Percentiles rank a stretch among this genome's conserved stretches.
Evolutionary conservation across 2,888 invertebrate species (phyloP).

Genomic region (Amphipoea lucens): DNA sequence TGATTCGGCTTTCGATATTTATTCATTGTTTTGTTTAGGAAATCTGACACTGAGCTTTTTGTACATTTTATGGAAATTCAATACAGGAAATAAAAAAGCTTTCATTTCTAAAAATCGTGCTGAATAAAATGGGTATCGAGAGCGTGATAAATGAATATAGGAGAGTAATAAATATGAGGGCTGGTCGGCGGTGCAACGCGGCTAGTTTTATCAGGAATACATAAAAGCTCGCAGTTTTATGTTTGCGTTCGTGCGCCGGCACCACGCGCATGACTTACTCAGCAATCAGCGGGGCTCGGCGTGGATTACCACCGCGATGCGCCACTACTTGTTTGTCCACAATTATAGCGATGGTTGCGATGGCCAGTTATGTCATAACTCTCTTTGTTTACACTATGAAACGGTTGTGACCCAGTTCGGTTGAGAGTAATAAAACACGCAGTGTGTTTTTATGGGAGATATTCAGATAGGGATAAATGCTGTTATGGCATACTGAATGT

Average conservation of each 20-base stretch:
- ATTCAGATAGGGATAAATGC: conserved; percentile 5
- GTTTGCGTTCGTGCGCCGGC: conserved; percentile 69
- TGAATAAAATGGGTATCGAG: conserved; percentile 14
- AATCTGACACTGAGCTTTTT: conserved; percentile 1
- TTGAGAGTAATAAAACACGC: conserved; percentile 19
- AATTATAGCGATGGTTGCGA: conserved; percentile 63
- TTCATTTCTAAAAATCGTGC: neutral
- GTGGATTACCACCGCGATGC: conserved; percentile 63
- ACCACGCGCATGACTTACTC: conserved; percentile 67
- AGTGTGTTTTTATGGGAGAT: conserved; percentile 19
- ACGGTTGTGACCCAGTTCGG: conserved; percentile 21
- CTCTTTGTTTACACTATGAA: conserved; percentile 42
- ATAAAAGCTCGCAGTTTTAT: conserved; percentile 63
- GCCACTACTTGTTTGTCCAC: conserved; percentile 67
- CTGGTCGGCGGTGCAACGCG: conserved; percentile 16
- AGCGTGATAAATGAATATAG: conserved; percentile 38
- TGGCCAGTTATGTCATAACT: conserved; percentile 48
- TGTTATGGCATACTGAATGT: neutral
- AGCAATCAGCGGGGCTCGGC: conserved; percentile 60
- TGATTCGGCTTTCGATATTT: conserved; percentile 14
- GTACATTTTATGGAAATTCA: conserved; percentile 2
- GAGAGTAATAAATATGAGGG: conserved; percentile 45
- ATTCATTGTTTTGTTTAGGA: conserved; percentile 22
- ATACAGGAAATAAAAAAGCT: neutral
- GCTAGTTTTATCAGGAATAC: conserved; percentile 54